Base-by-base conservation (phyloP, 53 echinoderm and acorn worm genomes). In the Stichopus horrens region DNA sequence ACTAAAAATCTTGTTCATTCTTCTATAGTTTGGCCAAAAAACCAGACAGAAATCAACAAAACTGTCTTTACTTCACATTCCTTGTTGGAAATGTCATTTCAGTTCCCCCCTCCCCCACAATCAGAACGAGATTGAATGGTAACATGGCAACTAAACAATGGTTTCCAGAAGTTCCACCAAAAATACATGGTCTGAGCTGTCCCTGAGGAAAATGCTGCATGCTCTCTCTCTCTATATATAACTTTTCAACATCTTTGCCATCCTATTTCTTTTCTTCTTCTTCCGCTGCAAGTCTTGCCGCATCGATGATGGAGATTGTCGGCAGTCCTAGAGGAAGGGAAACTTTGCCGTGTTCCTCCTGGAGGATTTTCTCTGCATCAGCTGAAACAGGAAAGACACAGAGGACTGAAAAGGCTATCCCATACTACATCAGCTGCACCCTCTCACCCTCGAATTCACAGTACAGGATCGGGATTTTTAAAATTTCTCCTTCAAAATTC, bases 301-400 rank as follows among this genome's bases (percentile, higher is more conserved):
- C 92, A 75, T 98, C 98, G 9, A 98, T 93, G 73, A 66, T 74
- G 5, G 83, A 90, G 74, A 98, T 83, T 77, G 91, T 94, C 37
- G 98, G 98, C 56, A 98, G 57, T 21, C 98, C 98, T 11, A 68
- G 57, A 8, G 98, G 98, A 7, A 98, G 57, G 4, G 89, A 74
- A 9, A 98, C 73, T 52, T 91, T 88, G 5, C 90, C 74, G 8
- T 74, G 74, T 81, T 98, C 96, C 37, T 95, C 90, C 52, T 88
- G 89, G 88, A 98, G 68, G 8, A 98, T 91, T 0, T 76, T 75
- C 87, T 98, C 98, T 7, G 98, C 98, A 52, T 93, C 96, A 73
- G 90, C 98, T 98, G 91, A 51, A 80, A 73, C 14, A 60, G 83
- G 19, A 82, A 11, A 51, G 52, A 8, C 7, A 53, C 68, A 67